A percentile compares a stretch with the other conserved stretches of the same genome.
These are phyloP conservation scores for Hirtodrosophila trivittata DNA, from an alignment of 2,888 invertebrate species.

Conservation along the genomic window DNA sequence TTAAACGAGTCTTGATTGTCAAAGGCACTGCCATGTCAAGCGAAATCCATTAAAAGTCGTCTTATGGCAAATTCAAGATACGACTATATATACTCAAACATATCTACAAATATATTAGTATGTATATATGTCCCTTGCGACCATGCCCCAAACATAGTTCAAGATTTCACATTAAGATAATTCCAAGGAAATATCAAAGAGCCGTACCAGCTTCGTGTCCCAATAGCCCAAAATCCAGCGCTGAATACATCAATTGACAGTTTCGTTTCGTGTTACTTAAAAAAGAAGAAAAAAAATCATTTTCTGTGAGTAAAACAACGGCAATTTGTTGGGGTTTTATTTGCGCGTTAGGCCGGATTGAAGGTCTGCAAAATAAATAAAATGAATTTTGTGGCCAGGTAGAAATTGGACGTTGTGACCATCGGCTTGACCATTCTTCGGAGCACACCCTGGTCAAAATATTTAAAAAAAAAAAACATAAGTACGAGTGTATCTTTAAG, in stretches of 20 bases:
- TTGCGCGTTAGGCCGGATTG: conserved; percentile 55
- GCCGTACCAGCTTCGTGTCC: conserved; percentile 42
- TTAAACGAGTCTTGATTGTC: conserved; percentile 64
- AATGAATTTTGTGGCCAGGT: conserved; percentile 47
- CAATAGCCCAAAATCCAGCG: conserved; percentile 45
- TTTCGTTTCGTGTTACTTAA: conserved; percentile 70
- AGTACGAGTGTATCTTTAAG: conserved; percentile 17
- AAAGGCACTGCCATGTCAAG: conserved; percentile 60
- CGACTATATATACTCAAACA: conserved; percentile 5
- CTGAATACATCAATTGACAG: conserved; percentile 75
- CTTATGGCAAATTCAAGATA: conserved; percentile 47
- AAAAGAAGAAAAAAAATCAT: conserved; percentile 26
- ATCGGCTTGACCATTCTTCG: conserved; percentile 65
- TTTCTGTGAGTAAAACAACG: conserved; percentile 30
- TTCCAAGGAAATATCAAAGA: conserved; percentile 72
- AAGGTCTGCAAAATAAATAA: conserved; percentile 67
- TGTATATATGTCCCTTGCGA: conserved; percentile 60
- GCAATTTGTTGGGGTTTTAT: conserved; percentile 64
- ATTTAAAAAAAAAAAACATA: conserved; percentile 6
- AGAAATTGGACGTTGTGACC: conserved; percentile 60
- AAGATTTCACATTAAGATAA: conserved; percentile 77
- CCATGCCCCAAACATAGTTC: conserved; percentile 76
- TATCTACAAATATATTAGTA: conserved; percentile 10
- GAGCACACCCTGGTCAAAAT: conserved; percentile 52
- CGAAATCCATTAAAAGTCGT: conserved; percentile 73